Evolutionary conservation across 2,888 invertebrate species (phyloP).

Genomic region (Hipparchia sbordonii): DNA sequence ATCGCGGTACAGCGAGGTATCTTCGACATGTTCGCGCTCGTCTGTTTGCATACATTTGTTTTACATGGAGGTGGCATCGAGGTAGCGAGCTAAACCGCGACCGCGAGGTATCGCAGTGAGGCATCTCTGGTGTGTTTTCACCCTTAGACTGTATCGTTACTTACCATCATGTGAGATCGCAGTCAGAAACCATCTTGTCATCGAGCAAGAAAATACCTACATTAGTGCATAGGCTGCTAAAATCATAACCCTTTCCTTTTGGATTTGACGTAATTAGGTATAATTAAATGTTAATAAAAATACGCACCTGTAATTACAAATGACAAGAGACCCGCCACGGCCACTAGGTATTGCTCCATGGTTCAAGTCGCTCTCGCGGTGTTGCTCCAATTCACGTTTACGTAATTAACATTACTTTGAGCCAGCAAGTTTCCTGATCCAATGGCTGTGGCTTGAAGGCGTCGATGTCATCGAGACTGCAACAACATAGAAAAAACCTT

Average conservation of each 20-base stretch:
- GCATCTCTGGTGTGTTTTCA: no score
- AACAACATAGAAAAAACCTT: constrained; percentile 5
- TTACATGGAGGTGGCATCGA: no score
- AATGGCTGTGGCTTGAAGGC: constrained; percentile 12
- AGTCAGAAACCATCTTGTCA: no score
- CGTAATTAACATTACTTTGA: constrained; percentile 41
- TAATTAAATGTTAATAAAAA: background rate
- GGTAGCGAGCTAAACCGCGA: no score
- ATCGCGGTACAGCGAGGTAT: no score
- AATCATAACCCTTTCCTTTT: background rate
- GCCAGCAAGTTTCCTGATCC: constrained; percentile 26
- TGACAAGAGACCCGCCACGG: constrained; percentile 57
- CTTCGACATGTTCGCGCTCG: no score
- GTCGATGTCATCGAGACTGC: constrained; percentile 25
- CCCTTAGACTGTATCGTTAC: no score
- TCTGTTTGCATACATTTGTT: no score
- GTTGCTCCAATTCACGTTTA: constrained; percentile 42
- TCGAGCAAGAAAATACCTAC: no score
- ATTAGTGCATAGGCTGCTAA: no score
- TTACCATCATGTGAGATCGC: no score
- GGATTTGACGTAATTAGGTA: background rate
- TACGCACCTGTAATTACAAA: constrained; percentile 65
- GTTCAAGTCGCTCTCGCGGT: constrained; percentile 42
- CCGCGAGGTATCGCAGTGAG: no score
- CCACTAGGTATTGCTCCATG: constrained; percentile 60